phyloP scores from a whole-genome alignment of 2,113 vertebrate species.

The Indicator maculatus region DNA sequence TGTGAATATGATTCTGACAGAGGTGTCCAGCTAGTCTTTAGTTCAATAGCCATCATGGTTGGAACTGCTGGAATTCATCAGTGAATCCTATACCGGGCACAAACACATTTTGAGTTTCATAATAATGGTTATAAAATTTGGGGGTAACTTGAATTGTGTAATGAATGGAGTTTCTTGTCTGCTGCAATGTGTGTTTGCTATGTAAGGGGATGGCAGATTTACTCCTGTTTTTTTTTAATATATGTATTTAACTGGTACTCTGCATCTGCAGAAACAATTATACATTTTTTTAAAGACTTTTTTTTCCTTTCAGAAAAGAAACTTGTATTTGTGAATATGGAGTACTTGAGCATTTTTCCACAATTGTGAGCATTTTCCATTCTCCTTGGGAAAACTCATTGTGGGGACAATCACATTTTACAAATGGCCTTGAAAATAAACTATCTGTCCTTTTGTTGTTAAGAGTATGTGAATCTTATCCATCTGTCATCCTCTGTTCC shows the following conservation, averaged over 20 bases:
- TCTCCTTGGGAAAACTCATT: background rate
- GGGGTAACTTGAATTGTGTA: background rate
- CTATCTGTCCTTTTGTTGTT: background rate
- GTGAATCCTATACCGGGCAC: background rate
- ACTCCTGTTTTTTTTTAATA: background rate
- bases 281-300: background rate
- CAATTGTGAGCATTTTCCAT: background rate
- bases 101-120: background rate
- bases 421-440: conserved; percentile 32
- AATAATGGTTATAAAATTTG: background rate
- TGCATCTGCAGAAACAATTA: background rate
- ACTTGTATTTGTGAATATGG: background rate
- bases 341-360: background rate
- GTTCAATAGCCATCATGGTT: background rate
- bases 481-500: conserved; percentile 41
- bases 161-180: background rate
- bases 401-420: background rate
- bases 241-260: background rate
- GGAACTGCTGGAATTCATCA: background rate
- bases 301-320: background rate
- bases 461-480: background rate
- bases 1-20: background rate
- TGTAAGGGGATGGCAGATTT: background rate
- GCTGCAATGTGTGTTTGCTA: background rate
- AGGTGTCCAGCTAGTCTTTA: background rate